Conservation (phyloP, 2,113 vertebrate species). For the Trogon melanurus region DNA sequence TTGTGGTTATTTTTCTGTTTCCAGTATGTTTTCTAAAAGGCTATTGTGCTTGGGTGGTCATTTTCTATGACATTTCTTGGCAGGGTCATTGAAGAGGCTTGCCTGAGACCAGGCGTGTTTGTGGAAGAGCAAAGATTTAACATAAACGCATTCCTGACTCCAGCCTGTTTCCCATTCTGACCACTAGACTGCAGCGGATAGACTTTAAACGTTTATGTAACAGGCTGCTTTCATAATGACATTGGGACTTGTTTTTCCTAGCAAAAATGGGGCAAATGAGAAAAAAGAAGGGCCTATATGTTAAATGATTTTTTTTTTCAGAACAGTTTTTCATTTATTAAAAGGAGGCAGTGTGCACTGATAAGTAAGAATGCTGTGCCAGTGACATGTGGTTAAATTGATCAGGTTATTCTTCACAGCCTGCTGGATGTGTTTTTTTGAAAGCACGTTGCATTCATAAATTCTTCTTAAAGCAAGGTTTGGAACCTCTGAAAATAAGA, state of each 20-base stretch:
- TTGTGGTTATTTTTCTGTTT: slow-evolving; percentile 18
- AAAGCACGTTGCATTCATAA: neutral
- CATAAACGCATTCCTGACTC: neutral
- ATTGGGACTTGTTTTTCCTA: neutral
- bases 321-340: neutral
- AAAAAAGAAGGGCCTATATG: neutral
- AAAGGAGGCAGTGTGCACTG: neutral
- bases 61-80: slow-evolving; percentile 42
- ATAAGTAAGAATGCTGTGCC: neutral
- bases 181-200: slow-evolving; percentile 58
- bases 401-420: neutral
- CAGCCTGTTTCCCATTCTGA: slow-evolving; percentile 1
- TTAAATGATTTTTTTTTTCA: neutral
- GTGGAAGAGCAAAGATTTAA: slow-evolving; percentile 5
- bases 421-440: neutral
- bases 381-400: neutral
- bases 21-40: neutral
- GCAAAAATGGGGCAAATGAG: neutral
- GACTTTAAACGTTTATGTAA: neutral
- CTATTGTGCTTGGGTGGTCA: slow-evolving; percentile 40
- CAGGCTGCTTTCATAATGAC: neutral
- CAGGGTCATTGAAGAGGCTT: slow-evolving; percentile 1
- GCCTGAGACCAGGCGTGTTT: neutral
- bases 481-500: neutral
- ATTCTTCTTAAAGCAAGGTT: neutral